Base-by-base conservation (phyloP, 2,797 vertebrate species). In the Spinus pinus region DNA sequence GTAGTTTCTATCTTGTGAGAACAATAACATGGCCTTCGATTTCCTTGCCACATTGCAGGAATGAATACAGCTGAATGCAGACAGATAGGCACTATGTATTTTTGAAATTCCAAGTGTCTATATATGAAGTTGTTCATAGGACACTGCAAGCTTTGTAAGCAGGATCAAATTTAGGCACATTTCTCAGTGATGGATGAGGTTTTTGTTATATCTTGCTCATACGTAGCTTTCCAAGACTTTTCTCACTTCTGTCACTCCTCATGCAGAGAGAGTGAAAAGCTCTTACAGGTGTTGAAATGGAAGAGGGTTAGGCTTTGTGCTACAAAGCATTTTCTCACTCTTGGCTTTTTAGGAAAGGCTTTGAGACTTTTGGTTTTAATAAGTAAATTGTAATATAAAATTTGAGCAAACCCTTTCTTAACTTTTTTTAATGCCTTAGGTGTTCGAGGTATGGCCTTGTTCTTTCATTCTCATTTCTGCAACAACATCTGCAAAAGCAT, bases 401-500 rank as follows among this genome's bases (percentile, higher is more conserved):
- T 50, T 72, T 1, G 3, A 51, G 30, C 73, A 75, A 97, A 64
- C 3, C 1, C 6, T 80, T 81, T 75, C 27, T 70, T 67, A 16
- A 9, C 9, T 7, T 64, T 33, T 86, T 85, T 58, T 19, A 35
- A 87, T 95, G 25, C 31, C 2, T 0, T 51, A 99, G 99, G 99
- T 96, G 98, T 99, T 73, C 98, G 99, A 47, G 99, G 99, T 60
- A 99, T 99, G 99, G 99, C 99, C 6, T 98, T 99, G 67, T 99
- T 99, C 97, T 99, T 99, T 97, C 98, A 99, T 94, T 99, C 99
- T 27, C 99, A 99, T 58, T 97, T 99, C 93, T 99, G 99, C 97
- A 99, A 99, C 97, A 99, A 97, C 96, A 99, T 99, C 92, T 99
- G 99, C 94, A 98, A 98, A 97, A 99, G 99, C 90, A 99, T 99